Conservation (phyloP, 2,797 vertebrate species). For the Sternotherus odoratus region DNA sequence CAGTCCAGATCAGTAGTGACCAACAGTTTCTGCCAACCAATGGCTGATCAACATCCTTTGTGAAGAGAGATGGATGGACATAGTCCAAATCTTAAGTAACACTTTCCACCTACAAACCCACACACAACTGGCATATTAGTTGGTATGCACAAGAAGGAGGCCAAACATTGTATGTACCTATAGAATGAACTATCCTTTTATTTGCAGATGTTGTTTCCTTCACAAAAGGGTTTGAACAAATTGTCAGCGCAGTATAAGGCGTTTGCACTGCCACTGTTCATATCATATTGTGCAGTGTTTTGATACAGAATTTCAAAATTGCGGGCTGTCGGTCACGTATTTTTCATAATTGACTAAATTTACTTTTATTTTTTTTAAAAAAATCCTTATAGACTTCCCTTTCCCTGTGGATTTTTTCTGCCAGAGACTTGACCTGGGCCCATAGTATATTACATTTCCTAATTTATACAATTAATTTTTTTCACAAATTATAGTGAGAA, state of each 20-base stretch:
- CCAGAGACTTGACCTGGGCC: background rate
- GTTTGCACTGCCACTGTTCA: background rate
- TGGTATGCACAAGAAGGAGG: background rate
- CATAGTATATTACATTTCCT: background rate
- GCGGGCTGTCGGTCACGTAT: background rate
- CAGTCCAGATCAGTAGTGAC: background rate
- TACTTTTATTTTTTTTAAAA: background rate
- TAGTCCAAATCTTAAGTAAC: background rate
- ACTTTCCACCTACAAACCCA: background rate
- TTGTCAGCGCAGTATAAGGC: background rate
- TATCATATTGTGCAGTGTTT: background rate
- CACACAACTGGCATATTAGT: accelerated
- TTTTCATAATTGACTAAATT: background rate
- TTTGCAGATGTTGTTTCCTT: background rate
- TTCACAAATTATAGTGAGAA: background rate
- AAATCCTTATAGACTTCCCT: background rate
- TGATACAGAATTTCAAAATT: conserved; percentile 20
- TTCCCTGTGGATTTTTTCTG: background rate
- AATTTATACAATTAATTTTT: background rate
- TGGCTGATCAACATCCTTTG: background rate
- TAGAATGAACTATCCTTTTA: background rate
- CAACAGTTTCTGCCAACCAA: background rate
- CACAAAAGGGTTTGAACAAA: background rate
- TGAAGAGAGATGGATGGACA: background rate
- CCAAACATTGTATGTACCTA: background rate